Percentiles rank a stretch among this genome's conserved stretches.
These are phyloP conservation scores for Leptinotarsa rubiginosa DNA, from an alignment of 2,888 invertebrate species.

Conservation along the genomic window DNA sequence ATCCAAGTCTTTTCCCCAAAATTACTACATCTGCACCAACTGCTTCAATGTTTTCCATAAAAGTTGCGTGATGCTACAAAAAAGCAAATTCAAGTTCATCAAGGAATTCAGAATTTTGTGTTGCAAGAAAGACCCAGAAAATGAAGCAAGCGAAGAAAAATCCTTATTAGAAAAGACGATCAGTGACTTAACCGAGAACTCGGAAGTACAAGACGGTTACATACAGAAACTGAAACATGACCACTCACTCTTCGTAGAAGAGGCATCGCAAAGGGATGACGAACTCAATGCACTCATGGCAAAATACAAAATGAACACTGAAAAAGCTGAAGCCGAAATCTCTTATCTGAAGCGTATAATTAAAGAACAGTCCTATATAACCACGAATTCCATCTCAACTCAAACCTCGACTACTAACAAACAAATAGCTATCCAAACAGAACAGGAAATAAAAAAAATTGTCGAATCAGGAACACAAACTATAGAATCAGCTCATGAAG, in stretches of 20 bases:
- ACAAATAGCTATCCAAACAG: background rate
- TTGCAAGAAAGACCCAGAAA: background rate
- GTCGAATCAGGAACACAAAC: background rate
- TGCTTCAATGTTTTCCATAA: conserved; percentile 7
- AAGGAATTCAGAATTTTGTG: background rate
- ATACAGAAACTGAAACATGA: background rate
- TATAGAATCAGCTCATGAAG: background rate
- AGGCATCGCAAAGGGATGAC: background rate
- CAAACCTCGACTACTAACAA: no score
- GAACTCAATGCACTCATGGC: background rate
- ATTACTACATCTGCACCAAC: background rate
- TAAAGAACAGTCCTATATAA: no score
- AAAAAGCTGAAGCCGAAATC: no score
- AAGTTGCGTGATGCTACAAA: background rate
- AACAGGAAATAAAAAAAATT: background rate
- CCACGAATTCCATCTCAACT: no score
- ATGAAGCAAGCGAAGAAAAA: background rate
- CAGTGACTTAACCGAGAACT: background rate
- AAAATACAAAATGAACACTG: no score
- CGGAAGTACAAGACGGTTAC: background rate
- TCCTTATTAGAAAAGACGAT: conserved; percentile 1
- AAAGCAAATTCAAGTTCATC: background rate
- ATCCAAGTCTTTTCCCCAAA: background rate
- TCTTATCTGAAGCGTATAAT: no score
- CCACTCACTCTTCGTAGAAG: background rate